These are phyloP conservation scores for Ptychoptera albimana DNA, from an alignment of 2,888 invertebrate genomes.

Conservation along the genomic window DNA sequence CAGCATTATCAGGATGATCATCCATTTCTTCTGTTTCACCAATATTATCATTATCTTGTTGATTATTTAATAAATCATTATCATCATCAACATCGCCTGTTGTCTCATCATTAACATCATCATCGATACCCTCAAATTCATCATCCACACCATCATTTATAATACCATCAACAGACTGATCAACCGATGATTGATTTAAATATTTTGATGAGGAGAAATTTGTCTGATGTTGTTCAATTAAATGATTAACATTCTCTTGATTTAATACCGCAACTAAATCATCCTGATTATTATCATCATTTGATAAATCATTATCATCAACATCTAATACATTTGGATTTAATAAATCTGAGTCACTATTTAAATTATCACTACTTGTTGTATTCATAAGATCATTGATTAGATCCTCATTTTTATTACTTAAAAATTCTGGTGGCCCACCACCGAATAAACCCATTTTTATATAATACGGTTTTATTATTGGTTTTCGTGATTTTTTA, in stretches of 20 bases:
- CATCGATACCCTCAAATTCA: slow-evolving; percentile 9
- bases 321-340: not conserved
- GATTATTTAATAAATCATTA: slow-evolving; percentile 6
- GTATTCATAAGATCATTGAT: not conserved
- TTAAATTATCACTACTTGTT: not conserved
- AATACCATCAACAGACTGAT: slow-evolving; percentile 10
- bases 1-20: not conserved
- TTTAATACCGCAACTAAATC: not conserved
- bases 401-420: not conserved
- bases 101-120: slow-evolving; percentile 7
- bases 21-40: slow-evolving; percentile 5
- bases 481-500: not conserved
- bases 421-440: slow-evolving; percentile 6
- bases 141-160: slow-evolving; percentile 10
- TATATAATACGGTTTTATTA: slow-evolving; percentile 18
- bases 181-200: too few relatives aligned
- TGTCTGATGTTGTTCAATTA: too few relatives aligned
- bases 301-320: slow-evolving; percentile 5
- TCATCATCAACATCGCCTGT: slow-evolving; percentile 9
- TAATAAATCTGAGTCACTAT: slow-evolving; percentile 1
- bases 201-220: too few relatives aligned
- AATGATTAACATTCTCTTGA: not conserved
- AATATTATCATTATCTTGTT: slow-evolving; percentile 11
- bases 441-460: slow-evolving; percentile 16
- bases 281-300: slow-evolving; percentile 7